A percentile compares a stretch with the other conserved stretches of the same genome.
phyloP scores from a whole-genome alignment of 2,797 vertebrate species.

The Mycteria americana region DNA sequence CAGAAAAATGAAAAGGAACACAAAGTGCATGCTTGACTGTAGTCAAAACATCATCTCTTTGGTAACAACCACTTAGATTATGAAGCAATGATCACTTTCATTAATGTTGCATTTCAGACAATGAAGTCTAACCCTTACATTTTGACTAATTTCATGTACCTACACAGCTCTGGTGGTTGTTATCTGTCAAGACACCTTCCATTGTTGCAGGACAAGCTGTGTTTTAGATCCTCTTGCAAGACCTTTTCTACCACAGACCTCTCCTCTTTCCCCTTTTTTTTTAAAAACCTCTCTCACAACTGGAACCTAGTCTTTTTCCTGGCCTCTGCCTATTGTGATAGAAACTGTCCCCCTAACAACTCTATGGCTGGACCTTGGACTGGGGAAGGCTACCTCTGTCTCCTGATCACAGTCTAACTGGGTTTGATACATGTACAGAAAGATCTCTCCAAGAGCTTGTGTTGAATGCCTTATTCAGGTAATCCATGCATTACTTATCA shows the following conservation, averaged over 20 bases:
- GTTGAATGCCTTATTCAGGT: background rate
- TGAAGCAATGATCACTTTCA: background rate
- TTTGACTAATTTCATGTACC: background rate
- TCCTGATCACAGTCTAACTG: background rate
- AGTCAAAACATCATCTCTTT: background rate
- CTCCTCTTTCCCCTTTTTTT: background rate
- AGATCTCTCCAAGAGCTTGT: background rate
- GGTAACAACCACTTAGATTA: background rate
- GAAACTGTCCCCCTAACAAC: background rate
- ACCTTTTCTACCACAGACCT: background rate
- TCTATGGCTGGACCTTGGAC: background rate
- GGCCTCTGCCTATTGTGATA: background rate
- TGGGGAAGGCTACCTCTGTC: background rate
- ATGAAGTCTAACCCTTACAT: background rate
- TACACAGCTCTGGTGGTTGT: background rate
- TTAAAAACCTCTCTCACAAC: background rate
- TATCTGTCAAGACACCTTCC: constrained; percentile 53
- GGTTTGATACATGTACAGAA: background rate
- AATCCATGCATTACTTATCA: background rate
- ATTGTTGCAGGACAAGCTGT: background rate
- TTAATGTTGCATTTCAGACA: background rate
- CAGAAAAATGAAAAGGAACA: background rate
- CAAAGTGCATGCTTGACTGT: background rate
- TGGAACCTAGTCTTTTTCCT: background rate
- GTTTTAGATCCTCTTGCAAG: background rate